Percentiles rank a stretch among this genome's conserved stretches.
Conservation (phyloP, 2,113 vertebrate genomes). For the Scomber japonicus region DNA sequence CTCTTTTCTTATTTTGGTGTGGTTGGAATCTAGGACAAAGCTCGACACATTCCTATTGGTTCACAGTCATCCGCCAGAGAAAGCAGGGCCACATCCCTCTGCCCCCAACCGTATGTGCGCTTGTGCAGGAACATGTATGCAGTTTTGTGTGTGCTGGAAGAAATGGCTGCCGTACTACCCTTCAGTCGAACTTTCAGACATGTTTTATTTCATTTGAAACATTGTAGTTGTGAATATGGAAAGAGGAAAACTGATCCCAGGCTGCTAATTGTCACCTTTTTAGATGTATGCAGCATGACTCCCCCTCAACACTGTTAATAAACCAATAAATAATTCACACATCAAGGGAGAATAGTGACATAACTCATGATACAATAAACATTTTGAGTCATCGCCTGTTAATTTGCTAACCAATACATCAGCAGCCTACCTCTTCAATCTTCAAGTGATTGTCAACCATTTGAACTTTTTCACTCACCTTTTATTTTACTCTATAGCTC, state of each 20-base stretch:
- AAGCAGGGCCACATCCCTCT: conserved; percentile 22
- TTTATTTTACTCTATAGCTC: neutral
- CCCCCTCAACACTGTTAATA: too few relatives aligned
- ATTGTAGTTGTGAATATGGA: neutral
- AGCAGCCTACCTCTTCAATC: too few relatives aligned
- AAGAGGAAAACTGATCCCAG: too few relatives aligned
- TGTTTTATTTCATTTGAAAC: neutral
- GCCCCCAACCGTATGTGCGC: conserved; percentile 13
- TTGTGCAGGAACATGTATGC: neutral
- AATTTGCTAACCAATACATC: too few relatives aligned
- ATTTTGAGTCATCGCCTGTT: too few relatives aligned
- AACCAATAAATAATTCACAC: too few relatives aligned
- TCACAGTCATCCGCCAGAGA: conserved; percentile 28
- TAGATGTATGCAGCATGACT: too few relatives aligned
- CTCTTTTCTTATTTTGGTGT: conserved; percentile 16
- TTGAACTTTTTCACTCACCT: too few relatives aligned
- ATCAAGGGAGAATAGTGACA: too few relatives aligned
- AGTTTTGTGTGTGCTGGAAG: neutral
- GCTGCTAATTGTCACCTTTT: too few relatives aligned
- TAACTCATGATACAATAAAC: too few relatives aligned
- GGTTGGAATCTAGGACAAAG: conserved; percentile 34
- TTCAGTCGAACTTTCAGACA: neutral
- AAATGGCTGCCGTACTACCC: neutral
- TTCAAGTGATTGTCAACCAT: too few relatives aligned
- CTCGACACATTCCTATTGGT: conserved; percentile 21